Evolutionary conservation across 2,888 invertebrate genomes (phyloP).

Genomic region (Pandemis heparana): DNA sequence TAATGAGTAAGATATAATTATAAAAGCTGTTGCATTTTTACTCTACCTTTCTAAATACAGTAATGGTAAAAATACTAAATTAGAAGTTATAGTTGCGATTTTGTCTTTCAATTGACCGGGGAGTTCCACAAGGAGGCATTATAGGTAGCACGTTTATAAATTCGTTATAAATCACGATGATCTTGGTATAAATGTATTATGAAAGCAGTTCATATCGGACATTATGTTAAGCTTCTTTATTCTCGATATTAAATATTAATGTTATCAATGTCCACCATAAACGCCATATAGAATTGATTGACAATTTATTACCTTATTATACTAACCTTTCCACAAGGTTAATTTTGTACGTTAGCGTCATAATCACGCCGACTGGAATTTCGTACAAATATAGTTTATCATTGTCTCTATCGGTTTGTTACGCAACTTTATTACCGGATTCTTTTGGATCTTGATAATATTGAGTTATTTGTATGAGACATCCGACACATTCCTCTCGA

Average conservation of each 20-base stretch:
- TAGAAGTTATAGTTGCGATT: background rate
- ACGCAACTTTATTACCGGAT: background rate
- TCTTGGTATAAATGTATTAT: background rate
- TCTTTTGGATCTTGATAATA: background rate
- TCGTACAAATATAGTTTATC: background rate
- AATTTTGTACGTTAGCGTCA: too few relatives aligned
- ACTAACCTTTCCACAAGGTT: too few relatives aligned
- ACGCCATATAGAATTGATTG: background rate
- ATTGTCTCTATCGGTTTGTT: background rate
- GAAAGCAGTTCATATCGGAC: background rate
- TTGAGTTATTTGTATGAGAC: conserved; percentile 1
- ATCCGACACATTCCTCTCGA: conserved; percentile 46
- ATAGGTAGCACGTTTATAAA: background rate
- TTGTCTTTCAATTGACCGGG: background rate
- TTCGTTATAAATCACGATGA: background rate
- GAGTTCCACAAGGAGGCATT: background rate
- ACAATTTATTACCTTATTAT: background rate
- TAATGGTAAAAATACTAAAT: background rate
- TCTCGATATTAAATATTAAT: background rate
- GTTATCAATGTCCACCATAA: background rate
- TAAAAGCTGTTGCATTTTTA: background rate
- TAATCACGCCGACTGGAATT: background rate
- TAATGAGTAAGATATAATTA: background rate
- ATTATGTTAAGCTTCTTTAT: background rate
- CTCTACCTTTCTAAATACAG: background rate